phyloP scores from a whole-genome alignment of 2,113 vertebrate genomes.

The Corydoras sp. region DNA sequence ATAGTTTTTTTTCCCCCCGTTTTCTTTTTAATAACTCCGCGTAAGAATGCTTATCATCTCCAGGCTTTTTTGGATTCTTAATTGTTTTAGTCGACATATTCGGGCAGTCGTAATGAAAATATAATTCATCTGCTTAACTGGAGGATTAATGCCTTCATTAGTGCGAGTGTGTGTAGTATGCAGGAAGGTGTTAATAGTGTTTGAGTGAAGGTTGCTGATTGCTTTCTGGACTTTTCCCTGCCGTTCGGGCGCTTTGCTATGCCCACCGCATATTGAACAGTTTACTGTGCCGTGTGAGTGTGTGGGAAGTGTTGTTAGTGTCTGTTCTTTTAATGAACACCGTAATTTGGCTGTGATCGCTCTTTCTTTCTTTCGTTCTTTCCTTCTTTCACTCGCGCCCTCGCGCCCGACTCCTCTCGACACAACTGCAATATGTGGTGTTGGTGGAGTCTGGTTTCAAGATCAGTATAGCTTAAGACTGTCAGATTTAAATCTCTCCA shows the following conservation, averaged over 20 bases:
- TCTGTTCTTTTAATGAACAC: background rate
- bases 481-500: constrained; percentile 36
- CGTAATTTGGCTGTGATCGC: too few relatives aligned
- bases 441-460: constrained; percentile 26
- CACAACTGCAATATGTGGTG: constrained; percentile 17
- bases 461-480: constrained; percentile 28
- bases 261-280: constrained; percentile 24
- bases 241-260: constrained; percentile 2
- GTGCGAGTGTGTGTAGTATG: constrained; percentile 1
- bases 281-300: constrained; percentile 6
- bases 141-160: constrained; percentile 30
- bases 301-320: constrained; percentile 7
- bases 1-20: too few relatives aligned
- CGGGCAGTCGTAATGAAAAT: constrained; percentile 17
- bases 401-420: background rate
- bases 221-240: constrained; percentile 21
- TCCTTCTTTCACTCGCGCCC: background rate
- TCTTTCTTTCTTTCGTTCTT: background rate
- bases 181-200: constrained; percentile 13
- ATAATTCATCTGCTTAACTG: constrained; percentile 23
- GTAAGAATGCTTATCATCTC: constrained; percentile 13
- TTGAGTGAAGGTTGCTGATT: constrained; percentile 9
- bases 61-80: constrained; percentile 16
- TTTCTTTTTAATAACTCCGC: background rate
- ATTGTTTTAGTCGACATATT: constrained; percentile 25